Conservation (phyloP, 2,888 invertebrate genomes). For the Carabus problematicus region DNA sequence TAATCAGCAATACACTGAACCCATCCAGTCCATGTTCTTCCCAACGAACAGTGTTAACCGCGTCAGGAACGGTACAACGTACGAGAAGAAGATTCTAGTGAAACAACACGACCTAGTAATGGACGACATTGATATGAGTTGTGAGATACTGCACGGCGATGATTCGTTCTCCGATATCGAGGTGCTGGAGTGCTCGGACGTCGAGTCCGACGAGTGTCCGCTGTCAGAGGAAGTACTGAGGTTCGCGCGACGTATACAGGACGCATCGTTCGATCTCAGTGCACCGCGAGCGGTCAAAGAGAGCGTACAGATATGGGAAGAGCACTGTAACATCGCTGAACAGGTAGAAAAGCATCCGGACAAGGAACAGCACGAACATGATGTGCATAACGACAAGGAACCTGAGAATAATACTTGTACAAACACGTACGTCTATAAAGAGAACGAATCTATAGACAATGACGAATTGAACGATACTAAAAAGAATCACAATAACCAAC, state of each 20-base stretch:
- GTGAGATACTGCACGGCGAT: conserved; percentile 15
- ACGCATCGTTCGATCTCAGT: not conserved
- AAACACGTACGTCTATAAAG: not conserved
- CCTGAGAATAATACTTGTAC: too few species aligned
- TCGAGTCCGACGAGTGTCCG: not conserved
- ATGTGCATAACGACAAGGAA: too few species aligned
- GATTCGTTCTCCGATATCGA: conserved; percentile 31
- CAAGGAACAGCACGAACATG: too few species aligned
- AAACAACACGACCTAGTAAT: conserved; percentile 23
- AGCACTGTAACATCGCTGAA: not conserved
- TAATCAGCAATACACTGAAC: not conserved
- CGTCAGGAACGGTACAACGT: not conserved
- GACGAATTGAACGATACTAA: conserved; percentile 12
- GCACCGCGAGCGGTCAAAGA: not conserved
- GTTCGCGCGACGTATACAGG: not conserved
- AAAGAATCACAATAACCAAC: too few species aligned
- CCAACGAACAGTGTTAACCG: not conserved
- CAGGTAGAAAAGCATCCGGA: too few species aligned
- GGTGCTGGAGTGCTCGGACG: conserved; percentile 19
- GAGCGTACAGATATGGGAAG: conserved; percentile 12
- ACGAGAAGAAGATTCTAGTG: conserved; percentile 11
- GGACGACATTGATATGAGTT: conserved; percentile 28
- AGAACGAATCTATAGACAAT: conserved; percentile 1
- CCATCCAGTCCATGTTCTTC: not conserved
- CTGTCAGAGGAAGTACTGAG: too few species aligned